Evolutionary conservation across 2,113 vertebrate genomes (phyloP).

Genomic region (Phrynosoma platyrhinos): DNA sequence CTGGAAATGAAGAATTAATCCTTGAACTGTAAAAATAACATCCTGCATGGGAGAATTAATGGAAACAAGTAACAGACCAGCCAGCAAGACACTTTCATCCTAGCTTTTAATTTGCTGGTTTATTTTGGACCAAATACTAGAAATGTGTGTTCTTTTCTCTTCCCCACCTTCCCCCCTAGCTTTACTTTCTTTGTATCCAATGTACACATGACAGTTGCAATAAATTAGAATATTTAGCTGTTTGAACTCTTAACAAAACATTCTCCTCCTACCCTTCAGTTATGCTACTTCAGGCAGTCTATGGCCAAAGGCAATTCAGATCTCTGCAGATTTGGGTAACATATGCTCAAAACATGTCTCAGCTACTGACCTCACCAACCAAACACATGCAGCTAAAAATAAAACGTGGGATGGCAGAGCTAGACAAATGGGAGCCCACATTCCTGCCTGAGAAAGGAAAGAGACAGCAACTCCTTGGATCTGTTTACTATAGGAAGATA

Average conservation of each 20-base stretch:
- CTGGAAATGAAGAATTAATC: slow-evolving; percentile 63
- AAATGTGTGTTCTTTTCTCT: slow-evolving; percentile 30
- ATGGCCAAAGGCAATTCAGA: slow-evolving; percentile 48
- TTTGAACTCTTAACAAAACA: slow-evolving; percentile 46
- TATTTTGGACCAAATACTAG: slow-evolving; percentile 25
- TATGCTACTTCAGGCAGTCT: slow-evolving; percentile 44
- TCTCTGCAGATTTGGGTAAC: slow-evolving; percentile 68
- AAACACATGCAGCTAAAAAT: slow-evolving; percentile 75
- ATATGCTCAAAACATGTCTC: slow-evolving; percentile 69
- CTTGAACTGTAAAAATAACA: slow-evolving; percentile 56
- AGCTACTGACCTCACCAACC: slow-evolving; percentile 70
- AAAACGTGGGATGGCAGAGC: slow-evolving; percentile 60
- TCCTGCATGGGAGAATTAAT: slow-evolving; percentile 55
- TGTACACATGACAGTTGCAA: slow-evolving; percentile 40
- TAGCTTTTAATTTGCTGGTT: slow-evolving; percentile 35
- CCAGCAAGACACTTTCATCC: slow-evolving; percentile 47
- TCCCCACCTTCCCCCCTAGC: too few relatives aligned
- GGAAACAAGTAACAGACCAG: slow-evolving; percentile 41
- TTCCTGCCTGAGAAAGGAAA: slow-evolving; percentile 61
- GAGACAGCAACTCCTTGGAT: slow-evolving; percentile 56
- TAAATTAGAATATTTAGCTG: slow-evolving; percentile 51
- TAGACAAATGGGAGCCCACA: slow-evolving; percentile 67
- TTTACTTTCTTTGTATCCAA: slow-evolving; percentile 26
- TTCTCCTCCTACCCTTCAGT: slow-evolving; percentile 38
- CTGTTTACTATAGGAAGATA: slow-evolving; percentile 69